Percentiles rank a stretch among this genome's conserved stretches.
Evolutionary conservation across 2,888 invertebrate species (phyloP).

Genomic region (Limnephilus rhombicus): DNA sequence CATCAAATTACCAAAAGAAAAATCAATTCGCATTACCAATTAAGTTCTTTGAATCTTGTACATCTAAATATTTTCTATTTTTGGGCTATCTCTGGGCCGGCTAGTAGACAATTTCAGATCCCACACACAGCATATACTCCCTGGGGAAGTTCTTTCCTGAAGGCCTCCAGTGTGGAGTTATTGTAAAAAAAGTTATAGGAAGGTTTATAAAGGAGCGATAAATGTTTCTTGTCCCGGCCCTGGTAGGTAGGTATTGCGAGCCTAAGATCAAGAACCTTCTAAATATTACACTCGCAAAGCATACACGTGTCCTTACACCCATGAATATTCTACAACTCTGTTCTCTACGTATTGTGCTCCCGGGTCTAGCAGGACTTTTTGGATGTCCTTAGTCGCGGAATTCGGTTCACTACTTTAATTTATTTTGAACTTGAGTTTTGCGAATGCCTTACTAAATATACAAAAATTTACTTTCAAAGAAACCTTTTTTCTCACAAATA

Average conservation of each 20-base stretch:
- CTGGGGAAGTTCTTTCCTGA: no score
- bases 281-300: background rate
- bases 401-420: background rate
- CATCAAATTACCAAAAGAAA: no score
- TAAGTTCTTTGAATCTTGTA: no score
- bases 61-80: no score
- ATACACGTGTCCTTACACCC: background rate
- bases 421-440: background rate
- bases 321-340: background rate
- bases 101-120: no score
- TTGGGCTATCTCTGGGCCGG: no score
- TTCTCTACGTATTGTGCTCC: background rate
- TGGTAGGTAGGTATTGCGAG: background rate
- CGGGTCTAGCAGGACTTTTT: background rate
- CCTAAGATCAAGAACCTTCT: background rate
- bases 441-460: background rate
- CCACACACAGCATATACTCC: no score
- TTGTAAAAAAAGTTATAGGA: background rate
- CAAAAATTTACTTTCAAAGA: background rate
- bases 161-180: no score
- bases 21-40: no score
- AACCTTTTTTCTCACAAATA: background rate
- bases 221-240: background rate
- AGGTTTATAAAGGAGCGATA: background rate
- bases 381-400: background rate